Conservation (phyloP, 1,140 invertebrate species). For the Monochamus saltuarius region DNA sequence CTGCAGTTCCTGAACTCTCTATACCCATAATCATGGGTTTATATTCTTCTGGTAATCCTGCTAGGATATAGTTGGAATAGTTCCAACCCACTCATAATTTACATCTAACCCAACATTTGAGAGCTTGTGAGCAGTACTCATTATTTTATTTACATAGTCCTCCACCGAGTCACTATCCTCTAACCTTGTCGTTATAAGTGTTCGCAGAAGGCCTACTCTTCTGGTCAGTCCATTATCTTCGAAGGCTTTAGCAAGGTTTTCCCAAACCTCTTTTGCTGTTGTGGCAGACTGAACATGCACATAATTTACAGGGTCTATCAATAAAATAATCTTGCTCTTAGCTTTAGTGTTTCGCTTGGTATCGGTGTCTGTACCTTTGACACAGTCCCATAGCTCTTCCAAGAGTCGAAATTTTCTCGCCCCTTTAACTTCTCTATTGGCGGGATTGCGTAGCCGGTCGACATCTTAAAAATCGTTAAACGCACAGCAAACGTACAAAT, state of each 20-base stretch:
- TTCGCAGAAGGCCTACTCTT: slow-evolving; percentile 43
- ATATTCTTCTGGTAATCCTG: slow-evolving; percentile 47
- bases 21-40: slow-evolving; percentile 52
- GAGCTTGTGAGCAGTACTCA: slow-evolving; percentile 44
- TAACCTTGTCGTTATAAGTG: slow-evolving; percentile 39
- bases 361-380: not conserved
- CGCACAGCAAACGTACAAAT: no score
- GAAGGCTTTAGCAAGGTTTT: slow-evolving; percentile 41
- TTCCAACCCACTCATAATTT: slow-evolving; percentile 36
- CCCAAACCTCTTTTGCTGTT: slow-evolving; percentile 39
- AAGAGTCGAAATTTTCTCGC: not conserved
- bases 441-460: no score
- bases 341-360: not conserved
- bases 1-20: slow-evolving; percentile 30
- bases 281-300: slow-evolving; percentile 32
- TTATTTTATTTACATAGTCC: slow-evolving; percentile 47
- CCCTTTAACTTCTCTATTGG: slow-evolving; percentile 40
- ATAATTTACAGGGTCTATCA: not conserved
- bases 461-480: no score
- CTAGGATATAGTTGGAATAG: slow-evolving; percentile 46
- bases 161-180: slow-evolving; percentile 40
- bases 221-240: slow-evolving; percentile 45
- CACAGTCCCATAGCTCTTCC: not conserved
- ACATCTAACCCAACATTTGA: slow-evolving; percentile 15
- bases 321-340: not conserved